phyloP scores from a whole-genome alignment of 2,888 invertebrate species.

The Pinctada fucata region DNA sequence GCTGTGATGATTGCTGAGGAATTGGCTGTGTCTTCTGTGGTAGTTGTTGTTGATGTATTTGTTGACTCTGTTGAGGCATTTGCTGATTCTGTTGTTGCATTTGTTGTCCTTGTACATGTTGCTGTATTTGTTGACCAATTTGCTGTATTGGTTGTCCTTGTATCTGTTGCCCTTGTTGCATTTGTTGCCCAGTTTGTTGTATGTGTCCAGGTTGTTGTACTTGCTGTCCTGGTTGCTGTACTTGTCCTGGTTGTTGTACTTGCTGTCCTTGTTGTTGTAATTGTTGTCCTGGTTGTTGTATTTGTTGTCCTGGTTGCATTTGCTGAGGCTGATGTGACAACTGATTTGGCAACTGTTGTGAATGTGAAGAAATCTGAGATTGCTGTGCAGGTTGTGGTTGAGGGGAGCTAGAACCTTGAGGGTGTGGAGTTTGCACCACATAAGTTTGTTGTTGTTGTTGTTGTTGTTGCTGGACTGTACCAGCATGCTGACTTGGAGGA shows the following conservation, averaged over 20 bases:
- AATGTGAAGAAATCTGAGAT: constrained; percentile 11
- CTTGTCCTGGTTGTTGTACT: constrained; percentile 27
- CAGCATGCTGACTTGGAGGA: constrained; percentile 19
- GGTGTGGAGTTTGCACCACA: constrained; percentile 9
- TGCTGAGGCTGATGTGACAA: constrained; percentile 30
- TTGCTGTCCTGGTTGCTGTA: constrained; percentile 1
- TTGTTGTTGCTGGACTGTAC: constrained; percentile 19
- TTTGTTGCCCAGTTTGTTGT: constrained; percentile 5
- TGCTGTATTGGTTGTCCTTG: constrained; percentile 3
- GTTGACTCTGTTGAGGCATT: constrained; percentile 12
- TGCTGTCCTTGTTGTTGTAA: constrained; percentile 33
- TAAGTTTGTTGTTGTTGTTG: constrained; percentile 15
- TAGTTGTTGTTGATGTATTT: constrained; percentile 13
- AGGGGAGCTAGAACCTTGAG: constrained; percentile 13
- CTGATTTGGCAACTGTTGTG: constrained; percentile 29
- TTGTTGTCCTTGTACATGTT: constrained; percentile 16
- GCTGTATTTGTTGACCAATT: background rate
- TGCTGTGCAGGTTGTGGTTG: constrained; percentile 38
- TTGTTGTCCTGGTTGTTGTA: constrained; percentile 29
- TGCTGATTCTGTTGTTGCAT: constrained; percentile 20
- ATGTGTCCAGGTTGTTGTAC: background rate
- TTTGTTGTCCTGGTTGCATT: constrained; percentile 38
- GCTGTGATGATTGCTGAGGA: constrained; percentile 3
- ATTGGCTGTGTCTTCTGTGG: constrained; percentile 5
- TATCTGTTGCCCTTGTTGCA: background rate